These are phyloP conservation scores for Chitala chitala DNA, from an alignment of 2,113 vertebrate species.

Conservation along the genomic window DNA sequence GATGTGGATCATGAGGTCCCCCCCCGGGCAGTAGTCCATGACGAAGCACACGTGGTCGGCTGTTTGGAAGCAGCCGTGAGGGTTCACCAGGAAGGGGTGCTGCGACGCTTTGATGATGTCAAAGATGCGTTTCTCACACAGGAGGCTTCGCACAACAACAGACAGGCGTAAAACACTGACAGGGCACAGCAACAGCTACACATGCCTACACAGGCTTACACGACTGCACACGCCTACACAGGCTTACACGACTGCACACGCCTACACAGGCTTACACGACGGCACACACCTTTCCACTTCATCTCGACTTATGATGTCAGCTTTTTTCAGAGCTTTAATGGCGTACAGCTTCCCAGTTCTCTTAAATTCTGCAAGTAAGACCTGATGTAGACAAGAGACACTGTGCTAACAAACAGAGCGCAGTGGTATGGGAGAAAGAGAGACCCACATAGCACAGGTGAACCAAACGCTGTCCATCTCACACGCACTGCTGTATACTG, in stretches of 20 bases:
- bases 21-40: slow-evolving; percentile 89
- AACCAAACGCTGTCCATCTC: too few species aligned
- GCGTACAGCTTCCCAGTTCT: slow-evolving; percentile 78
- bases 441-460: not conserved
- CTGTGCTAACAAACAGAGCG: not conserved
- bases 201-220: too few species aligned
- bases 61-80: slow-evolving; percentile 91
- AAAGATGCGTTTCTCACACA: slow-evolving; percentile 93
- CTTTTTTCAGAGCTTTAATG: slow-evolving; percentile 94
- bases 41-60: slow-evolving; percentile 86
- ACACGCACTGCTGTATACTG: too few species aligned
- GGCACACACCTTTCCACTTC: slow-evolving; percentile 95
- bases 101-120: slow-evolving; percentile 76
- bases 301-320: slow-evolving; percentile 82
- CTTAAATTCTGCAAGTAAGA: slow-evolving; percentile 81
- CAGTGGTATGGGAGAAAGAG: not conserved
- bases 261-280: too few species aligned
- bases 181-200: not conserved
- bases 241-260: too few species aligned
- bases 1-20: slow-evolving; percentile 96
- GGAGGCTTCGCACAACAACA: slow-evolving; percentile 62
- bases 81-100: slow-evolving; percentile 90
- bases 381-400: slow-evolving; percentile 57
- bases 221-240: too few species aligned
- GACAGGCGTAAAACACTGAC: too few species aligned